phyloP scores from a whole-genome alignment of 2,113 vertebrate species.

The Bos taurus region DNA sequence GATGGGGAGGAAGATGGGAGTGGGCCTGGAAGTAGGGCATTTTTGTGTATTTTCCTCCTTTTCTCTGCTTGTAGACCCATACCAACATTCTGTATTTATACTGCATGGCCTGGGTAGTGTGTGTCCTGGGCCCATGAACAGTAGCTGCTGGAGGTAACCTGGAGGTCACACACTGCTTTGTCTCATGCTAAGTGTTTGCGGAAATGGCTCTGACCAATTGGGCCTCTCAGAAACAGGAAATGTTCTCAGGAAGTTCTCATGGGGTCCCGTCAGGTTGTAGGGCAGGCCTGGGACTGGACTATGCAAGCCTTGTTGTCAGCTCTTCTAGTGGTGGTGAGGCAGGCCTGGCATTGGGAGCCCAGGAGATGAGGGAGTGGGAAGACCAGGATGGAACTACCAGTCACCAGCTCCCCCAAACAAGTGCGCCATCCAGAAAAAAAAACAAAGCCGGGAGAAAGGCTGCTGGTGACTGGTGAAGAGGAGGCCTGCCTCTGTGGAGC shows the following conservation, averaged over 20 bases:
- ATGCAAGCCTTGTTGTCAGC: background rate
- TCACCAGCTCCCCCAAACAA: background rate
- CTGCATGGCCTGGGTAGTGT: background rate
- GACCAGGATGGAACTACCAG: background rate
- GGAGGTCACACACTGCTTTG: background rate
- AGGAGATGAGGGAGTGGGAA: background rate
- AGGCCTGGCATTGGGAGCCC: background rate
- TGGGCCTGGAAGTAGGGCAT: background rate
- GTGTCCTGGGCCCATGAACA: background rate
- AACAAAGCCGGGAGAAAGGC: background rate
- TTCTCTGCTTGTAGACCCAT: background rate
- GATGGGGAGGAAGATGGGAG: background rate
- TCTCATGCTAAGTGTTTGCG: background rate
- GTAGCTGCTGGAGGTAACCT: background rate
- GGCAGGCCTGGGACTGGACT: background rate
- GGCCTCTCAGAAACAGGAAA: background rate
- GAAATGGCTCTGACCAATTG: background rate
- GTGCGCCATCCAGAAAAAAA: background rate
- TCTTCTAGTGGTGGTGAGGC: background rate
- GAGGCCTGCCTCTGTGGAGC: background rate
- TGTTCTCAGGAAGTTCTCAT: background rate
- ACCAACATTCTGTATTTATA: background rate
- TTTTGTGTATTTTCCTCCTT: background rate
- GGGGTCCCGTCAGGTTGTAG: rapidly evolving
- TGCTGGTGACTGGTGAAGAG: background rate